Base-by-base conservation (phyloP, 2,888 invertebrate species). In the Serripes groenlandicus region DNA sequence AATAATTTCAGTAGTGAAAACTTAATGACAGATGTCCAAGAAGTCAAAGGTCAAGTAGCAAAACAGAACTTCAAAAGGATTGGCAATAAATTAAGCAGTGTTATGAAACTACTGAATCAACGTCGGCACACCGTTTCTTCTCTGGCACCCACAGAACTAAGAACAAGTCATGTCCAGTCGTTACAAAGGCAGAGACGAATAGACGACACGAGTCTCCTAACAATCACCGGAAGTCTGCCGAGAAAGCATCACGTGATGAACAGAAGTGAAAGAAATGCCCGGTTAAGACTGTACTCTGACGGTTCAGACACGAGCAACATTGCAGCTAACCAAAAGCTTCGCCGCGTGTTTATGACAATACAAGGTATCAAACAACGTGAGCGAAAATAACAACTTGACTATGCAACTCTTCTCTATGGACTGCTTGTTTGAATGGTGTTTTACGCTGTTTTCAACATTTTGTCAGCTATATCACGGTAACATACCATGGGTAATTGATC, bases 311-410 rank as follows among this genome's bases (percentile, higher is more conserved):
- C n/a, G 7, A 28, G 15, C 28, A 30, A 34, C 21, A 21, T 11
- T 11, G 42, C 37, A 9, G 26, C 23, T 3, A 66, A 66, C n/a
- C n/a, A 42, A 28, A 66, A n/a, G 15, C n/a, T 66, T 42, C n/a
- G 42, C n/a, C 66, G 66, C n/a, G 66, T 42, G 5, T 35, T 42
- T 9, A 66, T 66, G 42, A 66, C 66, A 42, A 66, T 66, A 42
- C 66, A 35, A 42, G 42, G 66, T 37, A 28, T 66, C 3, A 66
- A 42, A 66, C 66, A 37, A 35, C 42, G 37, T 26, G 66, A 66
- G 18, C 37, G 66, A 35, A 66, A 66, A 66, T 21, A 66, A 42
- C 11, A n/a, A n/a, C n/a, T n/a, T n/a, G n/a, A n/a, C n/a, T n/a
- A n/a, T n/a, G n/a, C n/a, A n/a, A n/a, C n/a, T n/a, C n/a, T n/a